Base-by-base conservation (phyloP, 1,140 invertebrate species). In the Drosophila carrolli region DNA sequence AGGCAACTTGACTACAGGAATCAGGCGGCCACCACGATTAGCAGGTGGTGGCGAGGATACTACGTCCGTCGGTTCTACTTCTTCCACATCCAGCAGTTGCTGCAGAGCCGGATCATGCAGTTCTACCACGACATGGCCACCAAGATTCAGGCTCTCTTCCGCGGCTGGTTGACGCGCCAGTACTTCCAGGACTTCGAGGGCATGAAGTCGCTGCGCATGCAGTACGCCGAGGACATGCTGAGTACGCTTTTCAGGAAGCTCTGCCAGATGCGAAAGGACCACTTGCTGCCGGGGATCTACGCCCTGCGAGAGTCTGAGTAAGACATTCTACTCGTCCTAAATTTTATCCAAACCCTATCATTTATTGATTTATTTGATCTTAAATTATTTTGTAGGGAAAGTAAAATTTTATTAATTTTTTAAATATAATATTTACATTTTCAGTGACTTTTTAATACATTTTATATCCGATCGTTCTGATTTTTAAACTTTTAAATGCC, bases 91-190 rank as follows among this genome's bases (percentile, higher is more conserved):
- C 51, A 88, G 40, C 4, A 51, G 8, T 6, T 13, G 4, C 5
- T 68, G 0, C 82, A 90, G 40, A 4, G 10, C 0, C n/a, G 13
- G 1, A 4, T 72, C 3, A n/a, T 54, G 2, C 3, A 43, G 0
- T 41, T 56, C 13, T 79, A 73, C 16, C 6, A 72, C 13, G 4
- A 6, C 0, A 23, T 50, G 7, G 71, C 77, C 7, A 13, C 23
- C 1, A 72, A 29, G 23, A 81, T 81, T 7, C 90, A 91, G 40
- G 29, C 72, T 0, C 13, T 74, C 0, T 91, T 58, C 57, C 75
- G 80, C 5, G 90, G 85, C n/a, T 91, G 70, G 68, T 63, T 44
- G 50, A 65, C 73, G 2, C 76, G 90, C 19, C 51, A 75, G 37
- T 23, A 70, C 27, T 11, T 58, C 14, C 72, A 75, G 13, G 61